Evolutionary conservation across 2,797 vertebrate species (phyloP).

Genomic region (Galago senegalensis): DNA sequence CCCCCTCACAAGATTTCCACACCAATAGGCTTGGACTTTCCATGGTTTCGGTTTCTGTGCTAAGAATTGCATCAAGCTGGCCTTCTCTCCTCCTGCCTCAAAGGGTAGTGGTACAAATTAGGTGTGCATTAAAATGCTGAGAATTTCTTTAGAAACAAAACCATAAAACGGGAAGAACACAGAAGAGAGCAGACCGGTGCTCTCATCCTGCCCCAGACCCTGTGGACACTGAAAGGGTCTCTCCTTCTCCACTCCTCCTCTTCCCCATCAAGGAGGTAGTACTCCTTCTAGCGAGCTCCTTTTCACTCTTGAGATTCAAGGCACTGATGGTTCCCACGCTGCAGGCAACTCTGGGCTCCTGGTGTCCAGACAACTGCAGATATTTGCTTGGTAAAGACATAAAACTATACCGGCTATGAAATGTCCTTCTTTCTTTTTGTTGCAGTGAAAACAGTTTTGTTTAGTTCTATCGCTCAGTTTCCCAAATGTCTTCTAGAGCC

Average conservation of each 20-base stretch:
- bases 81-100: background rate
- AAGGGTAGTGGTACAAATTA: background rate
- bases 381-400: background rate
- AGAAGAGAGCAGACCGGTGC: background rate
- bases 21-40: background rate
- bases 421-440: background rate
- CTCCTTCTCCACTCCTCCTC: background rate
- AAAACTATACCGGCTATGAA: background rate
- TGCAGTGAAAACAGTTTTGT: background rate
- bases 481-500: background rate
- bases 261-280: background rate
- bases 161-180: background rate
- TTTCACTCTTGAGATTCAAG: background rate
- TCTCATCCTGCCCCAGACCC: background rate
- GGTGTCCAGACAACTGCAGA: background rate
- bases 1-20: background rate
- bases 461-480: background rate
- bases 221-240: background rate
- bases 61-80: background rate
- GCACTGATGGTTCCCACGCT: background rate
- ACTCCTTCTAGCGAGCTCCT: rapidly evolving
- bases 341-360: background rate
- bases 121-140: constrained; percentile 4
- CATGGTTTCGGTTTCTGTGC: background rate
- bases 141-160: background rate